Conservation (phyloP, 2,888 invertebrate species). For the Theodoxus fluviatilis region DNA sequence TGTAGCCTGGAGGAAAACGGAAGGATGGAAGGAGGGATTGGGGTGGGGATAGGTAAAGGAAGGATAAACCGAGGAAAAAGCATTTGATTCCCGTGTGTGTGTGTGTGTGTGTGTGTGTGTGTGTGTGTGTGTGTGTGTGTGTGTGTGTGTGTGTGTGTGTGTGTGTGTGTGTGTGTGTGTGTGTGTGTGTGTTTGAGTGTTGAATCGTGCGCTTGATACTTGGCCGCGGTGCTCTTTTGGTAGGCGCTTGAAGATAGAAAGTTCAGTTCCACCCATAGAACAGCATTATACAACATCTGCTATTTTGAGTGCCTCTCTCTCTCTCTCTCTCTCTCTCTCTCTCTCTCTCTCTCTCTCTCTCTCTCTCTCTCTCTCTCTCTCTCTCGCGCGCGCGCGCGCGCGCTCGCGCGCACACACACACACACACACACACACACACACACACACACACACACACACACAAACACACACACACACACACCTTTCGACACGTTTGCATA, state of each 20-base stretch:
- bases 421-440: background rate
- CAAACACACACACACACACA: conserved; percentile 17
- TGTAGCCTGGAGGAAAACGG: too few relatives aligned
- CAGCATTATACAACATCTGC: too few relatives aligned
- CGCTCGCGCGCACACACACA: background rate
- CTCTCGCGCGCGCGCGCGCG: background rate
- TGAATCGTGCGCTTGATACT: background rate
- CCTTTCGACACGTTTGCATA: too few relatives aligned
- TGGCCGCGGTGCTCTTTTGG: too few relatives aligned
- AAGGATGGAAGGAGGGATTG: too few relatives aligned
- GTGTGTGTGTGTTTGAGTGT: background rate
- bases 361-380: background rate
- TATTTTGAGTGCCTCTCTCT: too few relatives aligned
- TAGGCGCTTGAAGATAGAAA: too few relatives aligned
- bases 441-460: conserved; percentile 15
- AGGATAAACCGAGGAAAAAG: too few relatives aligned
- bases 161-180: background rate
- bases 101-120: background rate
- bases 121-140: background rate
- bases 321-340: too few relatives aligned
- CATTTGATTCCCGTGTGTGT: conserved; percentile 7
- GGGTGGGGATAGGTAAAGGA: too few relatives aligned
- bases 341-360: too few relatives aligned
- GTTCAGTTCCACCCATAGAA: too few relatives aligned
- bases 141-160: conserved; percentile 2